Percentiles rank a stretch among this genome's conserved stretches.
Evolutionary conservation across 2,888 invertebrate species (phyloP).

Genomic region (Brenthis daphne): DNA sequence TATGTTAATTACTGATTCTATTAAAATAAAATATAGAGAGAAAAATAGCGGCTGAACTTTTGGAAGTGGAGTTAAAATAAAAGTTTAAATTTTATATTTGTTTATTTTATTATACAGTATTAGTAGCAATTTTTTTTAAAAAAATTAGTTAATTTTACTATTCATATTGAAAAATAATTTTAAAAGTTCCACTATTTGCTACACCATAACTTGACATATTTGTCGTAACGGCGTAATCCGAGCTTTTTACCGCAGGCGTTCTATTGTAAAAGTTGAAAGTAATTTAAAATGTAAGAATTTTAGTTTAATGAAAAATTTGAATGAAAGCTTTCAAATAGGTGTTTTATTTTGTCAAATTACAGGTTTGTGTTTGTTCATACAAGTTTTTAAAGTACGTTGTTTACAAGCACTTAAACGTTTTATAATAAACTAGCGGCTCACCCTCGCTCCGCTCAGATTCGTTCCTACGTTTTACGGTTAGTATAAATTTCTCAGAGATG

Average conservation of each 20-base stretch:
- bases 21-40: no score
- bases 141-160: no score
- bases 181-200: background rate
- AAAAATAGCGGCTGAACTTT: no score
- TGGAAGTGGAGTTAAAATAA: no score
- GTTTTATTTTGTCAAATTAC: conserved; percentile 6
- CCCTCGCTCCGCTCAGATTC: no score
- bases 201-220: background rate
- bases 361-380: background rate
- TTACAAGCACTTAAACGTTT: background rate
- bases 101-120: no score
- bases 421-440: background rate
- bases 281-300: conserved; percentile 23
- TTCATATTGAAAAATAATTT: background rate
- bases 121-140: no score
- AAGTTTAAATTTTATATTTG: no score
- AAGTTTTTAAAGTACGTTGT: conserved; percentile 3
- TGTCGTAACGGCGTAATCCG: background rate
- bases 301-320: conserved; percentile 10
- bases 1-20: no score
- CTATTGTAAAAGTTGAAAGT: conserved; percentile 17
- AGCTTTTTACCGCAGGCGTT: conserved; percentile 4
- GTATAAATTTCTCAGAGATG: no score
- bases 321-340: conserved; percentile 1
- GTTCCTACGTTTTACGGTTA: no score